Evolutionary conservation across 2,888 invertebrate genomes (phyloP).

Genomic region (Steinernema carpocapsae): DNA sequence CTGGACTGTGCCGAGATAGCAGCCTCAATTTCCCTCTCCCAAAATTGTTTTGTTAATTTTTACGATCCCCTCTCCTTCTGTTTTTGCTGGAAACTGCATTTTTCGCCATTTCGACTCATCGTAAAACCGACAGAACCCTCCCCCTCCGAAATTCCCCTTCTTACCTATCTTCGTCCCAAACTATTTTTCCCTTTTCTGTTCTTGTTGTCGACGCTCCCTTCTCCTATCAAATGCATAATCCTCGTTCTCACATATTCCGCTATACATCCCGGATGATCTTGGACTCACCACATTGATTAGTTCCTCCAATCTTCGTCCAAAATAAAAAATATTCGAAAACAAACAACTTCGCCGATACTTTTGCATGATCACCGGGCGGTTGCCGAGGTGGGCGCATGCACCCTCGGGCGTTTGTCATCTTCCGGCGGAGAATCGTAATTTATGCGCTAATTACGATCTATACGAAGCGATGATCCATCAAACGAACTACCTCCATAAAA

Average conservation of each 20-base stretch:
- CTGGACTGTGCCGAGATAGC: no score
- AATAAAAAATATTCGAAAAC: background rate
- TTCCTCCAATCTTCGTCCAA: background rate
- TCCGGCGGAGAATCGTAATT: background rate
- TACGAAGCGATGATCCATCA: conserved; percentile 17
- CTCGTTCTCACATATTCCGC: background rate
- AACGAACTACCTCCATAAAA: background rate
- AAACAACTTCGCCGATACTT: background rate
- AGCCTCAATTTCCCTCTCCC: no score
- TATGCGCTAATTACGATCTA: conserved; percentile 33
- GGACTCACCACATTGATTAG: background rate
- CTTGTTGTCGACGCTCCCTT: no score
- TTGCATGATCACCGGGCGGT: background rate
- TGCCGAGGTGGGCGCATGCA: no score
- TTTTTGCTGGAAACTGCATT: no score
- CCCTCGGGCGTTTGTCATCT: conserved; percentile 24
- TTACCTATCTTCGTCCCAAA: no score
- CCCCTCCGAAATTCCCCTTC: background rate
- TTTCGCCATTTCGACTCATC: no score
- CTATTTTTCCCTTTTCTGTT: no score
- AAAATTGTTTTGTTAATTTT: no score
- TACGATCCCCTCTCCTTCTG: no score
- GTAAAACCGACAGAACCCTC: background rate
- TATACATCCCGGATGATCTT: background rate
- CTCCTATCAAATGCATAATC: background rate